A percentile compares a stretch with the other conserved stretches of the same genome.
Conservation (phyloP, 2,888 invertebrate species). For the Caenorhabditis drosophilae region DNA sequence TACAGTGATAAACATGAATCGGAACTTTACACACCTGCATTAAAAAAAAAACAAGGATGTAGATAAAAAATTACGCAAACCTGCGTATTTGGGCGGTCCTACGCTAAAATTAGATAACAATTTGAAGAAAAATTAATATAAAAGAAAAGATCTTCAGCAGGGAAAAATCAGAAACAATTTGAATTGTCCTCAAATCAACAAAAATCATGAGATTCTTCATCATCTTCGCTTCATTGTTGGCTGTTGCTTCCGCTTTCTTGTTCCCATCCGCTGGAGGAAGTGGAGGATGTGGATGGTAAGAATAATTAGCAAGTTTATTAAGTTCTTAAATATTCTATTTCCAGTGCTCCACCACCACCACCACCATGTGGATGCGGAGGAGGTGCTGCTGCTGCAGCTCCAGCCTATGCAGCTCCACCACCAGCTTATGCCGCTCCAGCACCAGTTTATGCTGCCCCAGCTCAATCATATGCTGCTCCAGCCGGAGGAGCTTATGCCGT, state of each 20-base stretch:
- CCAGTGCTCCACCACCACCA: slow-evolving; percentile 42
- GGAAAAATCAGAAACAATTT: too few relatives aligned
- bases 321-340: background rate
- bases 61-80: background rate
- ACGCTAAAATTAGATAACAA: too few relatives aligned
- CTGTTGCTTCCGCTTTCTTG: slow-evolving; percentile 35
- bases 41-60: background rate
- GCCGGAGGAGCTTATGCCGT: slow-evolving; percentile 32
- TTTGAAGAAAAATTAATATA: too few relatives aligned
- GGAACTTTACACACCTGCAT: too few relatives aligned
- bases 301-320: background rate
- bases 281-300: slow-evolving; percentile 41
- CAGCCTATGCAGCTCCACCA: slow-evolving; percentile 3
- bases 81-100: background rate
- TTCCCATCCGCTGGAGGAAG: slow-evolving; percentile 39
- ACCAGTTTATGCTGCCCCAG: slow-evolving; percentile 2
- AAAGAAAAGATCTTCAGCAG: too few relatives aligned
- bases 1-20: too few relatives aligned
- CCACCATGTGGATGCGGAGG: slow-evolving; percentile 27
- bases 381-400: slow-evolving; percentile 1
- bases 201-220: slow-evolving; percentile 34
- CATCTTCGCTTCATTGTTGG: slow-evolving; percentile 28
- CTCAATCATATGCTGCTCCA: slow-evolving; percentile 18
- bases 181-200: background rate
- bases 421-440: slow-evolving; percentile 5